Percentiles rank a stretch among this genome's conserved stretches.
phyloP scores from a whole-genome alignment of 1,140 invertebrate genomes.

The Meloidogyne floridensis region DNA sequence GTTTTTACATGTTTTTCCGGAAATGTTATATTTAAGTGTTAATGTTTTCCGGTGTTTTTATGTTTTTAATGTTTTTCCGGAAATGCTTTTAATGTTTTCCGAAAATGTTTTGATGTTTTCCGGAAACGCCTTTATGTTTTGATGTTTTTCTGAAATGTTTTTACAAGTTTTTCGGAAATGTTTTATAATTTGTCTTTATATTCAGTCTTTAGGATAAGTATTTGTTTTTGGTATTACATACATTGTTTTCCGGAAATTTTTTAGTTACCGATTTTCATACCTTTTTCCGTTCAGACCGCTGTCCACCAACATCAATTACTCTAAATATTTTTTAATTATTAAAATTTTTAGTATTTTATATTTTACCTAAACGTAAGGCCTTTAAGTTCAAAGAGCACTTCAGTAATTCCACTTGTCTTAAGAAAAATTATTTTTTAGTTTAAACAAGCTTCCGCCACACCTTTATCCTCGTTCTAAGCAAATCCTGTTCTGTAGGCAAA shows the following conservation, averaged over 20 bases:
- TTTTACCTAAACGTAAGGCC: slow-evolving; percentile 61
- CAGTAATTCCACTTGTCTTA: slow-evolving; percentile 64
- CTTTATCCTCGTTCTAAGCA: slow-evolving; percentile 61
- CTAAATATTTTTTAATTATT: slow-evolving; percentile 45
- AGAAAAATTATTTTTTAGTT: not conserved
- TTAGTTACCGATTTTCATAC: not conserved
- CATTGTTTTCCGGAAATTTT: not conserved
- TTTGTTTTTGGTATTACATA: no score
- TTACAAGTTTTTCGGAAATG: slow-evolving; percentile 67
- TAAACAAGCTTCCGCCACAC: not conserved
- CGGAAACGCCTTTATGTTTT: not conserved
- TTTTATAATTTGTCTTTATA: not conserved
- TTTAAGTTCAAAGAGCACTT: slow-evolving; percentile 65
- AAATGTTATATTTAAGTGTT: not conserved
- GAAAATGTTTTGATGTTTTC: not conserved
- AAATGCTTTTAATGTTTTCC: not conserved
- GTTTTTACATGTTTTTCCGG: no score
- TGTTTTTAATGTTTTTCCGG: slow-evolving; percentile 67
- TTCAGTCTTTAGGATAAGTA: no score
- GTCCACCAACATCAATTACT: slow-evolving; percentile 72
- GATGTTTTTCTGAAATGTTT: not conserved
- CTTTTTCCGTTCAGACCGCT: slow-evolving; percentile 79
- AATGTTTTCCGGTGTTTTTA: no score
- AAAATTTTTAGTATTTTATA: not conserved
- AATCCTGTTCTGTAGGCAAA: slow-evolving; percentile 63